Evolutionary conservation across 1,140 invertebrate species (phyloP), one percentile per base, ranked within the genome.

Genomic region (Drosophila melanica): DNA sequence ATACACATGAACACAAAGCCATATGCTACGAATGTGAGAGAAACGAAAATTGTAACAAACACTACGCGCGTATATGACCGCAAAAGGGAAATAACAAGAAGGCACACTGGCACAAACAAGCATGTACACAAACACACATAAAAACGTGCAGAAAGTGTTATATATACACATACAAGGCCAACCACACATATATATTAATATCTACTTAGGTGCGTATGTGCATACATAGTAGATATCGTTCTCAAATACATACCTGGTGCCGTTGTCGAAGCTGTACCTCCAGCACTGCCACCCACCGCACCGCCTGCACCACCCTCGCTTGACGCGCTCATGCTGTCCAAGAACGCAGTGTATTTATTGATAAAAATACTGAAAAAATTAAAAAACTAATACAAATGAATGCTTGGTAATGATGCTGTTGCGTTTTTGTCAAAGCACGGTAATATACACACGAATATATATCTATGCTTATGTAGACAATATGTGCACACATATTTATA

Each of bases 251-350:
- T 89, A 87, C 82, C 82, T 71, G 82, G 77, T 74, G 81, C 63
- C 11, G 78, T 55, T 71, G 82, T 70, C 58, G 72, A 60, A 82
- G 82, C 82, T 87, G 82, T 82, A 87, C 81, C 60, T 75, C 79
- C 82, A 48, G 59, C 58, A 45, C 75, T 59, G 20, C 79, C 80
- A 59, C 68, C 80, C 58, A 79, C 41, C 35, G 77, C 59, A 47
- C 87, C 82, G 27, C 82, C 81, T 45, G 66, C 73, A 57, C 84
- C 89, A 30, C 89, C 85, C 11, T 87, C 81, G 78, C 86, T 90
- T 10, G 85, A 75, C 54, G 90, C 77, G 77, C 85, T 90, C 90
- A 90, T 90, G 64, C 45, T 82, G 51, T 69, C 39, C 59, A 81
- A 50, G 70, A 76, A 79, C 60, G 73, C 76, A 69, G 76, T 76